Evolutionary conservation across 1,140 invertebrate genomes (phyloP).

Genomic region (Penaeus chinensis): DNA sequence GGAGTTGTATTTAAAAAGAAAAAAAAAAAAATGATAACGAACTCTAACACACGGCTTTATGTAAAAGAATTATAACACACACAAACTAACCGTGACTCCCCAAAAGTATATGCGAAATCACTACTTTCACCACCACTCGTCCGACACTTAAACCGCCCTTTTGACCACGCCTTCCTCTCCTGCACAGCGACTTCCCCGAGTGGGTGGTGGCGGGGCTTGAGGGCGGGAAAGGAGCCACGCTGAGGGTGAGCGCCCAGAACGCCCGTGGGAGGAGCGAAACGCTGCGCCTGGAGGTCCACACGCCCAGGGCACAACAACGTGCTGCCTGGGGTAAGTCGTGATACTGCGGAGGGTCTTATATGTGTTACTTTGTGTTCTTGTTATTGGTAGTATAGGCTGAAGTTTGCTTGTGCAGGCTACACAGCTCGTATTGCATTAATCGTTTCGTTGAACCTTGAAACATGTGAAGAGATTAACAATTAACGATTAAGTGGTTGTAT

Average conservation of each 20-base stretch:
- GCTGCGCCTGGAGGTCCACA: conserved; percentile 35
- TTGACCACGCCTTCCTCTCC: conserved; percentile 71
- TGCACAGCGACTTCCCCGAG: conserved; percentile 66
- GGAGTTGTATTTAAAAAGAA: too few relatives aligned
- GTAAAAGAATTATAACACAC: too few relatives aligned
- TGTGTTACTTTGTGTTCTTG: neutral
- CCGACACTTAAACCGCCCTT: neutral
- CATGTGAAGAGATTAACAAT: too few relatives aligned
- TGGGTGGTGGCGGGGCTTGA: conserved; percentile 44
- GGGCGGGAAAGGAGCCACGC: conserved; percentile 17
- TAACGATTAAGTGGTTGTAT: neutral
- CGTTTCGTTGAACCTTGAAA: too few relatives aligned
- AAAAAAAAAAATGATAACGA: too few relatives aligned
- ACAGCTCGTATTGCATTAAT: too few relatives aligned
- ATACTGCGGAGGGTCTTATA: neutral
- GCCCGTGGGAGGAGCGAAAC: conserved; percentile 66
- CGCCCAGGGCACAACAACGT: conserved; percentile 17
- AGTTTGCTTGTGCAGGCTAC: too few relatives aligned
- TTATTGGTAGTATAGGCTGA: too few relatives aligned
- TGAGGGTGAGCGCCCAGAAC: conserved; percentile 39
- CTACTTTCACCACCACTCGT: neutral
- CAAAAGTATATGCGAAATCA: neutral
- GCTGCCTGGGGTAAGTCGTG: conserved; percentile 1
- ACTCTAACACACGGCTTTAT: too few relatives aligned
- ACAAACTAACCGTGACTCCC: neutral